Evolutionary conservation across 2,888 invertebrate genomes (phyloP).

Genomic region (Cantharis lateralis): DNA sequence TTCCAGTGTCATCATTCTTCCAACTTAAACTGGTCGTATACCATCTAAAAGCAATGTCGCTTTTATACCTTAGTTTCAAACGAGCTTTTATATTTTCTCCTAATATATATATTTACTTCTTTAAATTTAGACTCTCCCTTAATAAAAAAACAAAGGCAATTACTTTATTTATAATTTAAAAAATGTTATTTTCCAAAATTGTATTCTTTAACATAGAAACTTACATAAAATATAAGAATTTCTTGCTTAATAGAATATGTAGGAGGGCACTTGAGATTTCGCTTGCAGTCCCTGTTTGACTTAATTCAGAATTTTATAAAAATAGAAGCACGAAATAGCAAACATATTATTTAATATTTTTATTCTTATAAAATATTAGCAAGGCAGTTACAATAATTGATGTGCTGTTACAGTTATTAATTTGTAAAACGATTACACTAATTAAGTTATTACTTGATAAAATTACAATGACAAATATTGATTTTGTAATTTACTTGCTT

Average conservation of each 20-base stretch:
- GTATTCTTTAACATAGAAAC: neutral
- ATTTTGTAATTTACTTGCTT: neutral
- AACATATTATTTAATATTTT: conserved; percentile 12
- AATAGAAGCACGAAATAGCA: conserved; percentile 26
- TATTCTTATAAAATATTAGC: conserved; percentile 11
- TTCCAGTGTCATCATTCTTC: conserved; percentile 46
- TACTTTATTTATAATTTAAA: neutral
- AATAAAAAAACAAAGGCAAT: neutral
- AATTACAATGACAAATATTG: neutral
- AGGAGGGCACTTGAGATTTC: conserved; percentile 22
- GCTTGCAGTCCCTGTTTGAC: conserved; percentile 20
- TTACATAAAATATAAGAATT: conserved; percentile 15
- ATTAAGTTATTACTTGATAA: neutral
- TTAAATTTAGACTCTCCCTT: neutral
- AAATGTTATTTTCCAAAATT: neutral
- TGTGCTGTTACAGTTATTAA: conserved; percentile 34
- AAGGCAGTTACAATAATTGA: conserved; percentile 21
- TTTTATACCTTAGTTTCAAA: conserved; percentile 16
- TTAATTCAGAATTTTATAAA: conserved; percentile 31
- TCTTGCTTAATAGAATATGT: conserved; percentile 18
- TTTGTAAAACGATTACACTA: neutral
- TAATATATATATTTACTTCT: neutral
- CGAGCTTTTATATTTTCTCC: conserved; percentile 7
- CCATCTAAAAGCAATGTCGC: conserved; percentile 19
- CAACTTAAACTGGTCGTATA: conserved; percentile 37